These are phyloP conservation scores for Euthynnus affinis DNA, from an alignment of 2,797 vertebrate species.

Conservation along the genomic window DNA sequence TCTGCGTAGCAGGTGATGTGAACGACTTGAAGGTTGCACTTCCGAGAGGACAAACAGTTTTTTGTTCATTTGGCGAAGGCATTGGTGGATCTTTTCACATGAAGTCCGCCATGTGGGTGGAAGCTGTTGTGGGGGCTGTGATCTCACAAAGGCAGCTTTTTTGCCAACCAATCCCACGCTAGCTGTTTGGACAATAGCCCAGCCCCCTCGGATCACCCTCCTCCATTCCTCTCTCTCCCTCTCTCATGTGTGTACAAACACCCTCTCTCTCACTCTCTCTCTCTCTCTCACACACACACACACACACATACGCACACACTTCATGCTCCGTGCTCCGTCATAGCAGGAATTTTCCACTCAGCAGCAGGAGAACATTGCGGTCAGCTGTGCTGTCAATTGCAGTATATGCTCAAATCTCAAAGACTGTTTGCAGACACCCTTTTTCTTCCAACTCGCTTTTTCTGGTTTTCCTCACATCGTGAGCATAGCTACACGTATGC, in stretches of 20 bases:
- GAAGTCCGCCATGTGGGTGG: conserved; percentile 67
- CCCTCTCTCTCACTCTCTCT: conserved; percentile 9
- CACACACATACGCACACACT: conserved; percentile 39
- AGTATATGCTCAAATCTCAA: conserved; percentile 49
- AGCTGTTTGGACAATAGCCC: conserved; percentile 66
- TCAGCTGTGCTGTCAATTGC: conserved; percentile 83
- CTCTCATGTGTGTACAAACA: conserved; percentile 49
- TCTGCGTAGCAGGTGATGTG: conserved; percentile 26
- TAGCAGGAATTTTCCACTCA: conserved; percentile 85
- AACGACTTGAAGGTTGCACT: conserved; percentile 31
- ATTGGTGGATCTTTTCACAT: conserved; percentile 46
- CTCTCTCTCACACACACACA: conserved; percentile 5
- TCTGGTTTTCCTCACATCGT: background rate
- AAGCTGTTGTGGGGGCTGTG: conserved; percentile 86
- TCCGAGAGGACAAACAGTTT: conserved; percentile 1
- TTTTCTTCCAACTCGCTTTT: conserved; percentile 10
- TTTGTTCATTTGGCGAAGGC: conserved; percentile 8
- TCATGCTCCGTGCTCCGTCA: conserved; percentile 66
- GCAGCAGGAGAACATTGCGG: conserved; percentile 73
- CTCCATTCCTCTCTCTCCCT: conserved; percentile 34
- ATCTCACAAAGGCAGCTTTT: conserved; percentile 88
- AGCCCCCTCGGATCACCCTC: conserved; percentile 62
- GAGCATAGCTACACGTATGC: background rate
- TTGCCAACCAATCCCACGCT: conserved; percentile 76
- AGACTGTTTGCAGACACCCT: conserved; percentile 49